These are phyloP conservation scores for Chascanopsetta lugubris DNA, from an alignment of 2,113 vertebrate genomes.

Conservation along the genomic window DNA sequence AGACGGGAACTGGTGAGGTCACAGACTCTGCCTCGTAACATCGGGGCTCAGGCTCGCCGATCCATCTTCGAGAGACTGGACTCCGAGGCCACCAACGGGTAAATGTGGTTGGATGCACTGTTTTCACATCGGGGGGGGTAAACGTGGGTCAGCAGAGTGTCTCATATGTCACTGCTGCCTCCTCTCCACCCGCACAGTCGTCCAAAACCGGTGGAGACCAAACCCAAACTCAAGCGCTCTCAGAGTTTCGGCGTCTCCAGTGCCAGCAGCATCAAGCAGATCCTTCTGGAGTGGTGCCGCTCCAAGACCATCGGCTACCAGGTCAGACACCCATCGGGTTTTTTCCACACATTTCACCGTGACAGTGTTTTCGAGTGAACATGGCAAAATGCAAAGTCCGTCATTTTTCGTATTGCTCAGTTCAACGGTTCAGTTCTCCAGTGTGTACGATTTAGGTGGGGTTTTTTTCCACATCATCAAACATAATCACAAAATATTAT, in stretches of 20 bases:
- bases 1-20: conserved; percentile 92
- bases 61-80: conserved; percentile 90
- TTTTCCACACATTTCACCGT: neutral
- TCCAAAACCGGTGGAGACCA: conserved; percentile 84
- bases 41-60: conserved; percentile 86
- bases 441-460: too few species aligned
- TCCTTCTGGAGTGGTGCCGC: conserved; percentile 96
- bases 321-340: conserved; percentile 75
- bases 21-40: conserved; percentile 90
- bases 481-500: too few species aligned
- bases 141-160: too few species aligned
- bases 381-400: too few species aligned
- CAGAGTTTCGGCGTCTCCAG: conserved; percentile 96
- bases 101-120: neutral
- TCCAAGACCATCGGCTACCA: conserved; percentile 96
- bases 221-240: conserved; percentile 92
- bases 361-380: neutral
- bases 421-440: too few species aligned
- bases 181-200: conserved; percentile 58
- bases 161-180: neutral
- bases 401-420: neutral
- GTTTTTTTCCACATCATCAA: too few species aligned
- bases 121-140: neutral
- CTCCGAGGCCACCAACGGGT: conserved; percentile 83
- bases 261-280: conserved; percentile 97